Evolutionary conservation across 2,113 vertebrate species (phyloP).

Genomic region (Hippocampus mohnikei): DNA sequence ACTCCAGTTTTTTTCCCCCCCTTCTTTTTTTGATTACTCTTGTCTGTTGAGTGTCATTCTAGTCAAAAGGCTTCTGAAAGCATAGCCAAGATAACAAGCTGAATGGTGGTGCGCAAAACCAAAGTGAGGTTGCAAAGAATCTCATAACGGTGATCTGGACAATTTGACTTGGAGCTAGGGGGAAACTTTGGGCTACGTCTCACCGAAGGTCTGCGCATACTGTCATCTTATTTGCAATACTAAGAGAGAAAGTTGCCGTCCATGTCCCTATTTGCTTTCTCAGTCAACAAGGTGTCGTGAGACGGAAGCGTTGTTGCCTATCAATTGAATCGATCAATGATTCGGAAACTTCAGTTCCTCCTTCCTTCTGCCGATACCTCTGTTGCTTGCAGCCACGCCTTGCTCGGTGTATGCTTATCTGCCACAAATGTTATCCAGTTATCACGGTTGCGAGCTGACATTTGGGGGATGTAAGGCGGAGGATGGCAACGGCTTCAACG

Average conservation of each 20-base stretch:
- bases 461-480: not conserved
- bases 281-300: not conserved
- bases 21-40: not conserved
- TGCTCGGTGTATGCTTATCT: not conserved
- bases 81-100: too few relatives aligned
- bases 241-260: not conserved
- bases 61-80: not conserved
- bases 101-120: not conserved
- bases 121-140: not conserved
- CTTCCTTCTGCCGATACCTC: not conserved
- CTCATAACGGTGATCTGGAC: not conserved
- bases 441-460: not conserved
- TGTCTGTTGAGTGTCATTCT: not conserved
- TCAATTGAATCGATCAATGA: not conserved
- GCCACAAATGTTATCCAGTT: not conserved
- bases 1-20: not conserved
- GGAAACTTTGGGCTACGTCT: not conserved
- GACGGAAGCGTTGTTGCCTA: not conserved
- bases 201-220: not conserved
- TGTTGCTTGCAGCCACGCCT: not conserved
- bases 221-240: not conserved
- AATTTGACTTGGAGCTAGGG: not conserved
- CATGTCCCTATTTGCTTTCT: not conserved
- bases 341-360: not conserved
- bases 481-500: not conserved